phyloP scores from a whole-genome alignment of 2,113 vertebrate species.

The Paramormyrops kingsleyae region DNA sequence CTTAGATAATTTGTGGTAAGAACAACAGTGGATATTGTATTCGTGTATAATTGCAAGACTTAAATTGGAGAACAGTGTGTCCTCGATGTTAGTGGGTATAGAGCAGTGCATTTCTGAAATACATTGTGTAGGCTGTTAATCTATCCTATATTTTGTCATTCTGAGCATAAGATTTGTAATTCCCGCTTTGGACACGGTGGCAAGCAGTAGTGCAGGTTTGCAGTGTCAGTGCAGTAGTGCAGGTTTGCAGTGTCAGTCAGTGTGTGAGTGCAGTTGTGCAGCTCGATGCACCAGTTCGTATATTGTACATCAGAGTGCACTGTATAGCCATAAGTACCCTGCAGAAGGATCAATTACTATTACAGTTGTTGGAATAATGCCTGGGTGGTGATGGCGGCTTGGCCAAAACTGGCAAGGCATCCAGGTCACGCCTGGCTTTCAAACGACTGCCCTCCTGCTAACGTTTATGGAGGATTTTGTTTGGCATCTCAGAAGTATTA shows the following conservation, averaged over 20 bases:
- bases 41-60: conserved; percentile 13
- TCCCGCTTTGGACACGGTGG: background rate
- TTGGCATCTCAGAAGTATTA: background rate
- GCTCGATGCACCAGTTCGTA: background rate
- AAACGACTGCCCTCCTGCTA: background rate
- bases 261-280: background rate
- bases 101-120: background rate
- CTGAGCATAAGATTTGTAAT: background rate
- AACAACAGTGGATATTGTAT: background rate
- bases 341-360: background rate
- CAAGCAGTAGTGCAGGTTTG: background rate
- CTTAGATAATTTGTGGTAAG: conserved; percentile 29
- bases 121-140: background rate
- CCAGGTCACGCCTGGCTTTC: background rate
- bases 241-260: background rate
- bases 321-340: background rate
- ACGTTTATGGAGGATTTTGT: background rate
- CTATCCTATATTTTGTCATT: background rate
- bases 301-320: background rate
- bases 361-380: background rate
- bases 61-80: background rate
- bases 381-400: background rate
- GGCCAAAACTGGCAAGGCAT: background rate
- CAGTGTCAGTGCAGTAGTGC: background rate
- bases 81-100: background rate